These are phyloP conservation scores for Shargacucullia verbasci DNA, from an alignment of 2,888 invertebrate genomes.

Conservation along the genomic window DNA sequence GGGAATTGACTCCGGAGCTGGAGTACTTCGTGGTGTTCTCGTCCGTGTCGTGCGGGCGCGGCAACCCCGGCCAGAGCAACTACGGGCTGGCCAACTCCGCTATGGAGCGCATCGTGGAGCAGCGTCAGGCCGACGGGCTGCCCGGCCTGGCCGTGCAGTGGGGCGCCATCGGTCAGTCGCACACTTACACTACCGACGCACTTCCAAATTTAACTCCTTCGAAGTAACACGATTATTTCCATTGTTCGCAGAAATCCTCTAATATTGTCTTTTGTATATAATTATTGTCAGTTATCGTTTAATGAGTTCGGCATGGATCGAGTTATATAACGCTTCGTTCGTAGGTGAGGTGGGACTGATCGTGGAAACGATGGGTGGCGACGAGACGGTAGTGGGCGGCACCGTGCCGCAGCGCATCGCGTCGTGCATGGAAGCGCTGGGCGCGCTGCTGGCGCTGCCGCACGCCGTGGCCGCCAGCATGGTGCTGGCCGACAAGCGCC, in stretches of 20 bases:
- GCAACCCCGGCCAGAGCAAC: constrained; percentile 98
- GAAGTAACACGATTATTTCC: no score
- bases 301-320: not conserved
- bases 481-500: constrained; percentile 96
- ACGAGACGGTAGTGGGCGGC: constrained; percentile 97
- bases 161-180: constrained; percentile 95
- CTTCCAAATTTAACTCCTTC: no score
- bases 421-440: constrained; percentile 97
- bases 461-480: constrained; percentile 94
- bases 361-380: constrained; percentile 95
- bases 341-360: constrained; percentile 97
- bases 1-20: constrained; percentile 93
- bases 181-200: no score
- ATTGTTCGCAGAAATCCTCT: no score
- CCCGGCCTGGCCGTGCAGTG: constrained; percentile 98
- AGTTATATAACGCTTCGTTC: not conserved
- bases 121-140: constrained; percentile 94
- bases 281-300: no score
- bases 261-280: no score
- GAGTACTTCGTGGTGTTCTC: constrained; percentile 99
- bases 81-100: constrained; percentile 99
- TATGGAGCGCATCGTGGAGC: constrained; percentile 98
- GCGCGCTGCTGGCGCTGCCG: constrained; percentile 96
- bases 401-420: constrained; percentile 98
- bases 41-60: constrained; percentile 98